phyloP scores from a whole-genome alignment of 2,113 vertebrate species.

The Phyllostomus hastatus region DNA sequence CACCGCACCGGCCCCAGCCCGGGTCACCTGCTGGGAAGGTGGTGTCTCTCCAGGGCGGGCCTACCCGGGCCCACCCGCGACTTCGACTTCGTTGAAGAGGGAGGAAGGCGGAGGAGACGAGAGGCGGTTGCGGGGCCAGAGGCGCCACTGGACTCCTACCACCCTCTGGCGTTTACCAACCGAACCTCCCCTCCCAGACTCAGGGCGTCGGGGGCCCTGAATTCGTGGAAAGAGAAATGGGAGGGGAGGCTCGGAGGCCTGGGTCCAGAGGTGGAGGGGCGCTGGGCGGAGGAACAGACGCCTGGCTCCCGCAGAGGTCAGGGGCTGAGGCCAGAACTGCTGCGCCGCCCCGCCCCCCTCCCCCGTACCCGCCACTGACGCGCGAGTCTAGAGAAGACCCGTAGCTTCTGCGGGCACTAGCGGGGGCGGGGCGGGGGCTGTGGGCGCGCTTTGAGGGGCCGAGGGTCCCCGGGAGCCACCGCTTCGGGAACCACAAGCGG shows the following conservation, averaged over 20 bases:
- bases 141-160: not conserved
- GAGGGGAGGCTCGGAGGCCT: not conserved
- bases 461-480: not conserved
- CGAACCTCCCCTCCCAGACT: not conserved
- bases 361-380: slow-evolving; percentile 7
- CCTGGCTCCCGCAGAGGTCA: not conserved
- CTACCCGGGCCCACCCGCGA: no score
- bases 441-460: not conserved
- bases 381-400: not conserved
- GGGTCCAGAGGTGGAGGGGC: not conserved
- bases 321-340: not conserved
- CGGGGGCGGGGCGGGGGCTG: fast-evolving
- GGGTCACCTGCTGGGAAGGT: not conserved
- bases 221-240: not conserved
- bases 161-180: not conserved
- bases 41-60: not conserved
- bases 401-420: not conserved
- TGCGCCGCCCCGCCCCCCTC: no score
- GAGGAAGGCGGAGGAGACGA: no score
- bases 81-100: not conserved
- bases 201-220: not conserved
- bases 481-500: not conserved
- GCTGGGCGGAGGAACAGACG: not conserved
- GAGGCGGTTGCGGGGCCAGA: not conserved
- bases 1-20: not conserved